phyloP scores from a whole-genome alignment of 2,888 invertebrate species.

The Escarpia spicata region DNA sequence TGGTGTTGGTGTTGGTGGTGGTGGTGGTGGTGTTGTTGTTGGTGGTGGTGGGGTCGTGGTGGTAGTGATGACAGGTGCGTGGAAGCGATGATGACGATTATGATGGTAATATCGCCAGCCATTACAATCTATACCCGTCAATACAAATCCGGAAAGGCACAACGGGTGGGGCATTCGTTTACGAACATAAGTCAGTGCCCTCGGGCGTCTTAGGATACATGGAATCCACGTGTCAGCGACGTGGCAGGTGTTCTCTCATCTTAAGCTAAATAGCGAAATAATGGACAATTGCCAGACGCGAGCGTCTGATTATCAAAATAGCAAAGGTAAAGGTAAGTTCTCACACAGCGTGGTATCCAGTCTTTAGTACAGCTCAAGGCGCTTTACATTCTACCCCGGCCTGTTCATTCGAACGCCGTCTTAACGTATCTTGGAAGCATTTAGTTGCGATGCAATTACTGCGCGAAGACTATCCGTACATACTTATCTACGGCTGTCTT shows the following conservation, averaged over 20 bases:
- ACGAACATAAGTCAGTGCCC: not conserved
- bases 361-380: too few species aligned
- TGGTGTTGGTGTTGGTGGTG: not conserved
- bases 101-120: not conserved
- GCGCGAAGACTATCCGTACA: too few species aligned
- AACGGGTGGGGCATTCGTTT: not conserved
- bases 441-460: too few species aligned
- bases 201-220: not conserved
- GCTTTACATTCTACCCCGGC: too few species aligned
- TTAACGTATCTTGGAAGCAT: too few species aligned
- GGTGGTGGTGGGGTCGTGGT: not conserved
- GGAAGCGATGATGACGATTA: not conserved
- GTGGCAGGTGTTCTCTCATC: not conserved
- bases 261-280: not conserved
- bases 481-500: too few species aligned
- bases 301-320: slow-evolving; percentile 1
- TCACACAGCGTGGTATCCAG: too few species aligned
- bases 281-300: not conserved
- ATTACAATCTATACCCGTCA: not conserved
- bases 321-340: not conserved
- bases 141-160: not conserved
- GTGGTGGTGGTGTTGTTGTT: not conserved
- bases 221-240: not conserved
- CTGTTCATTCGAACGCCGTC: too few species aligned
- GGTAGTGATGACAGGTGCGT: not conserved